Percentiles rank a stretch among this genome's conserved stretches.
Evolutionary conservation across 2,797 vertebrate species (phyloP).

Genomic region (Enteromius anoplus): DNA sequence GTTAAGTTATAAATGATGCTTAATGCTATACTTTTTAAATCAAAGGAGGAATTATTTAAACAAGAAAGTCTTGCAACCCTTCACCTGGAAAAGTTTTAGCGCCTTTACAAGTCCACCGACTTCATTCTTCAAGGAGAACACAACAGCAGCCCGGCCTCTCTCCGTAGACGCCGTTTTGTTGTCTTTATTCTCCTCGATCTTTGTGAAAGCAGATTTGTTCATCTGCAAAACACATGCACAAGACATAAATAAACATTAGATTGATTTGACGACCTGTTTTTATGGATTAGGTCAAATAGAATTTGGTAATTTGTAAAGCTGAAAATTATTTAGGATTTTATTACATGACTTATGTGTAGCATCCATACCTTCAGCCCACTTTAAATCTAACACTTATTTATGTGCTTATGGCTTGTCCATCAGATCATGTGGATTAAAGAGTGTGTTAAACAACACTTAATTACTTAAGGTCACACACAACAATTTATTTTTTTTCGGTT

Average conservation of each 20-base stretch:
- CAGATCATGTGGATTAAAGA: conserved; percentile 38
- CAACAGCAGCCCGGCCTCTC: conserved; percentile 84
- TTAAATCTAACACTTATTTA: neutral
- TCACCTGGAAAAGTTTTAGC: conserved; percentile 94
- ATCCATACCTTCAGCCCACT: neutral
- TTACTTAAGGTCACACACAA: neutral
- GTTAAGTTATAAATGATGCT: conserved; percentile 21
- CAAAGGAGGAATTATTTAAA: neutral
- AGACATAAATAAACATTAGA: neutral
- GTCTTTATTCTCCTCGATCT: conserved; percentile 93
- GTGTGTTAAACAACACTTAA: conserved; percentile 29
- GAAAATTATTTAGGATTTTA: neutral
- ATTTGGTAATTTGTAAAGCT: neutral
- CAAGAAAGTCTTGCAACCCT: neutral
- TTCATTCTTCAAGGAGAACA: conserved; percentile 98
- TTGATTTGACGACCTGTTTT: neutral
- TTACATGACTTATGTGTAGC: neutral
- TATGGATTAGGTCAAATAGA: neutral
- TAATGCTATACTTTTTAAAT: neutral
- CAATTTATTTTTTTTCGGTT: neutral
- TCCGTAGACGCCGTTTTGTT: conserved; percentile 83
- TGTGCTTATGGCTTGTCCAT: neutral
- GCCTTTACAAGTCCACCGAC: conserved; percentile 95
- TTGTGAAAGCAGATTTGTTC: conserved; percentile 84
- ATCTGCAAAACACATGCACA: conserved; percentile 73